Conservation (phyloP, 2,797 vertebrate genomes). For the Salmo trutta region DNA sequence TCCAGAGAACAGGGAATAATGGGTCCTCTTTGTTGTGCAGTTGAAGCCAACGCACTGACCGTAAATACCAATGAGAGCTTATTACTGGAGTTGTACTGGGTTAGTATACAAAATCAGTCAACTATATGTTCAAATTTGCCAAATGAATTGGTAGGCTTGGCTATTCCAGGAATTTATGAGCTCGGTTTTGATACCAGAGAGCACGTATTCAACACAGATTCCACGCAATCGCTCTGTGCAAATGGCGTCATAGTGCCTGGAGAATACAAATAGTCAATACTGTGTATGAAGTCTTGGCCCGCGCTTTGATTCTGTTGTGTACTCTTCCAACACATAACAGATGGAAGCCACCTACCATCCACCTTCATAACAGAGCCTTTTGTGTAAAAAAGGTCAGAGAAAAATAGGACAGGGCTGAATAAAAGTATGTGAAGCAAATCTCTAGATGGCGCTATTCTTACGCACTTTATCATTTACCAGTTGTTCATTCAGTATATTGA, state of each 20-base stretch:
- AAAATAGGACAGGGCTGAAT: neutral
- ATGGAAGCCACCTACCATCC: constrained; percentile 65
- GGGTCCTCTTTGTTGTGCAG: constrained; percentile 66
- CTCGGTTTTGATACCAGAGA: neutral
- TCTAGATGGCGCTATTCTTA: constrained; percentile 36
- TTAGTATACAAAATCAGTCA: constrained; percentile 23
- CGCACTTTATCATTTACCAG: neutral
- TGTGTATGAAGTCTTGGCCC: constrained; percentile 16
- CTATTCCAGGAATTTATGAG: neutral
- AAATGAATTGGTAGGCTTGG: neutral
- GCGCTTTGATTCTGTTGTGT: constrained; percentile 51
- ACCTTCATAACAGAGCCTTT: constrained; percentile 15
- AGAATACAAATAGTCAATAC: constrained; percentile 26
- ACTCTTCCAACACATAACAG: constrained; percentile 65
- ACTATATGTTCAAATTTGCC: constrained; percentile 9
- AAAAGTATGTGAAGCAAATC: constrained; percentile 22
- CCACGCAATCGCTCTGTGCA: neutral
- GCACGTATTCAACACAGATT: neutral
- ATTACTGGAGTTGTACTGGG: constrained; percentile 18
- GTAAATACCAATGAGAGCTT: constrained; percentile 65
- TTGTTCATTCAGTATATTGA: neutral
- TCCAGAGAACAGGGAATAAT: constrained; percentile 69
- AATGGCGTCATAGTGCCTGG: constrained; percentile 1
- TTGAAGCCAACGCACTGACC: constrained; percentile 64
- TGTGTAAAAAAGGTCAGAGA: neutral